Evolutionary conservation across 2,888 invertebrate genomes (phyloP).

Genomic region (Tenthredo livida): DNA sequence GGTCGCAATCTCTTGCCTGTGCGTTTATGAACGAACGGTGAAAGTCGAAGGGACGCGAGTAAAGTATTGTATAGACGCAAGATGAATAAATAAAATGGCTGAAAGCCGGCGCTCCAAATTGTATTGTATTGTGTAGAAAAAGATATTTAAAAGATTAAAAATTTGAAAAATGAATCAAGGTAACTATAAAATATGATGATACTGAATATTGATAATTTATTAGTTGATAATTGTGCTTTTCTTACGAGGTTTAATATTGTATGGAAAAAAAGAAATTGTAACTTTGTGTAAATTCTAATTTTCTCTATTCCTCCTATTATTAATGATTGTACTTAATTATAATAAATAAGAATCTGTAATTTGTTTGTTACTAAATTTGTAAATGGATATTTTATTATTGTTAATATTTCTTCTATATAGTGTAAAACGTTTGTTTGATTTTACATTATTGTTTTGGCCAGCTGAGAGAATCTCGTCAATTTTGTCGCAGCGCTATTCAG

Average conservation of each 20-base stretch:
- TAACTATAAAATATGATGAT: conserved; percentile 52
- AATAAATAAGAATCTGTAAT: conserved; percentile 66
- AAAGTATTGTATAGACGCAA: conserved; percentile 50
- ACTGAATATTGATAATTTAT: conserved; percentile 51
- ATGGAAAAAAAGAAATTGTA: conserved; percentile 25
- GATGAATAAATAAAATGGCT: conserved; percentile 57
- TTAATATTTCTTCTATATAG: conserved; percentile 70
- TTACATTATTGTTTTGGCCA: conserved; percentile 64
- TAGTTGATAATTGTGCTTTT: conserved; percentile 49
- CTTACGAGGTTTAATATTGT: conserved; percentile 52
- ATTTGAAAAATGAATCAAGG: conserved; percentile 44
- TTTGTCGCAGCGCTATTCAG: conserved; percentile 73
- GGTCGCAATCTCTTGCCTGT: conserved; percentile 49
- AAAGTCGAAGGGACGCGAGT: conserved; percentile 59
- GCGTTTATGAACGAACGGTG: conserved; percentile 29
- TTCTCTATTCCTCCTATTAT: conserved; percentile 62
- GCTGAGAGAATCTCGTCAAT: conserved; percentile 69
- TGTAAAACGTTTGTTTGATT: conserved; percentile 66
- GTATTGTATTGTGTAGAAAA: conserved; percentile 45
- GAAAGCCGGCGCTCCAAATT: conserved; percentile 64
- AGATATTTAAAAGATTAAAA: conserved; percentile 33
- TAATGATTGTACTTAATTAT: conserved; percentile 69
- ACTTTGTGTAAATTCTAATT: conserved; percentile 53
- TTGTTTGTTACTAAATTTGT: conserved; percentile 59
- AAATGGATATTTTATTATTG: conserved; percentile 64